Percentiles rank a stretch among this genome's conserved stretches.
phyloP scores from a whole-genome alignment of 1,140 invertebrate species.

The Phymorhynchus buccinoides region DNA sequence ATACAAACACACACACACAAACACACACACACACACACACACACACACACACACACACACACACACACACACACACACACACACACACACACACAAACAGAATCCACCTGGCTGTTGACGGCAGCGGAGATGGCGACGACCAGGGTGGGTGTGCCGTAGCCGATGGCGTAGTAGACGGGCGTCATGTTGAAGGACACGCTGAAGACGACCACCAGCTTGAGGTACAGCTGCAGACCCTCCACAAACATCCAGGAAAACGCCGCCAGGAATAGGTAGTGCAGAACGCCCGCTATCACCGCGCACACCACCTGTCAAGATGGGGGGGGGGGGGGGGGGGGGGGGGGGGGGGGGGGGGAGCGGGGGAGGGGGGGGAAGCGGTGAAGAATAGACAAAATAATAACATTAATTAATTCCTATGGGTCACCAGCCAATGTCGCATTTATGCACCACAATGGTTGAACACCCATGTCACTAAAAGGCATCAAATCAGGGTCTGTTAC shows the following conservation, averaged over 20 bases:
- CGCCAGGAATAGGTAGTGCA: constrained; percentile 15
- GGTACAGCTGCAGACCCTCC: constrained; percentile 28
- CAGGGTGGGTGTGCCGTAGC: background rate
- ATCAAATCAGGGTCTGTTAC: no score
- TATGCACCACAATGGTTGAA: no score
- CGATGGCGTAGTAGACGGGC: background rate
- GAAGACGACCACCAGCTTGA: constrained; percentile 27
- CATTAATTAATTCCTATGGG: no score
- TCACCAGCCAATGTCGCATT: no score
- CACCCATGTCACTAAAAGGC: no score
- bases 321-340: no score
- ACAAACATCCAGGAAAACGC: constrained; percentile 14
- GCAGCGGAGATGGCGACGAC: background rate
- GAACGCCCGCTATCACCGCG: constrained; percentile 23
- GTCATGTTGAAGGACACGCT: background rate
- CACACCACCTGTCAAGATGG: background rate
- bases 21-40: background rate
- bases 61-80: background rate
- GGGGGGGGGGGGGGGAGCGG: no score
- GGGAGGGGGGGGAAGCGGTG: no score
- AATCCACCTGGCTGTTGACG: background rate
- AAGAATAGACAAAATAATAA: no score
- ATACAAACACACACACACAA: background rate
- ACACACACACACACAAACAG: background rate
- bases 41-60: background rate